A percentile compares a stretch with the other conserved stretches of the same genome.
Evolutionary conservation across 2,888 invertebrate species (phyloP).

Genomic region (Thera britannica): DNA sequence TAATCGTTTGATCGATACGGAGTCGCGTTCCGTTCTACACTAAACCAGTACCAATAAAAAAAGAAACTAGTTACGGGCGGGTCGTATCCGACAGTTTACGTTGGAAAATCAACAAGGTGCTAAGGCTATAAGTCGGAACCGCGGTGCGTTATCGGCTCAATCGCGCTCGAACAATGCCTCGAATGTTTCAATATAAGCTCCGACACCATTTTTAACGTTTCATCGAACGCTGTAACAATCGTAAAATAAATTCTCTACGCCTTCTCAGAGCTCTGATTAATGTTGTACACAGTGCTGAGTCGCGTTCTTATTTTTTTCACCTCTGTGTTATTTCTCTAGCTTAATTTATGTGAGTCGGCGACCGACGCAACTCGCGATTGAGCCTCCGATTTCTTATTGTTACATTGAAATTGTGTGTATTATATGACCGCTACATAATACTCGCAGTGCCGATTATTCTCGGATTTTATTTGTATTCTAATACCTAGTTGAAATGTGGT

Average conservation of each 20-base stretch:
- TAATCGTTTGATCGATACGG: conserved; percentile 81
- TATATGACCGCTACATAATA: conserved; percentile 27
- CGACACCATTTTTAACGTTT: conserved; percentile 84
- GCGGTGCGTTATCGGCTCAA: conserved; percentile 79
- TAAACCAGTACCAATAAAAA: conserved; percentile 84
- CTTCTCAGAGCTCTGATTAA: conserved; percentile 83
- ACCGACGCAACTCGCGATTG: conserved; percentile 52
- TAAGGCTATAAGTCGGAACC: conserved; percentile 66
- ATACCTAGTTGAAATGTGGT: background rate
- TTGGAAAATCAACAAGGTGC: conserved; percentile 82
- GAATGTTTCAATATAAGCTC: conserved; percentile 82
- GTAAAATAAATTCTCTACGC: conserved; percentile 84
- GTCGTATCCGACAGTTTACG: conserved; percentile 77
- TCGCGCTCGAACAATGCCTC: conserved; percentile 79
- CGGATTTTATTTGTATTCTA: conserved; percentile 4
- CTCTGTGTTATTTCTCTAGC: conserved; percentile 73
- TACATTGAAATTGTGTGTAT: conserved; percentile 34
- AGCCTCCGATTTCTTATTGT: conserved; percentile 51
- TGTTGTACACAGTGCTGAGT: conserved; percentile 77
- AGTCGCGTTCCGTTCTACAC: conserved; percentile 80
- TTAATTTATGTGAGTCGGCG: conserved; percentile 75
- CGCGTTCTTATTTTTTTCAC: conserved; percentile 77
- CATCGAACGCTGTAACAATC: conserved; percentile 82
- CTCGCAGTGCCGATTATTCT: conserved; percentile 9
- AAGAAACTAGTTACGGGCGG: conserved; percentile 77